Percentiles rank a stretch among this genome's conserved stretches.
Evolutionary conservation across 1,140 invertebrate species (phyloP).

Genomic region (Meloidogyne hapla): DNA sequence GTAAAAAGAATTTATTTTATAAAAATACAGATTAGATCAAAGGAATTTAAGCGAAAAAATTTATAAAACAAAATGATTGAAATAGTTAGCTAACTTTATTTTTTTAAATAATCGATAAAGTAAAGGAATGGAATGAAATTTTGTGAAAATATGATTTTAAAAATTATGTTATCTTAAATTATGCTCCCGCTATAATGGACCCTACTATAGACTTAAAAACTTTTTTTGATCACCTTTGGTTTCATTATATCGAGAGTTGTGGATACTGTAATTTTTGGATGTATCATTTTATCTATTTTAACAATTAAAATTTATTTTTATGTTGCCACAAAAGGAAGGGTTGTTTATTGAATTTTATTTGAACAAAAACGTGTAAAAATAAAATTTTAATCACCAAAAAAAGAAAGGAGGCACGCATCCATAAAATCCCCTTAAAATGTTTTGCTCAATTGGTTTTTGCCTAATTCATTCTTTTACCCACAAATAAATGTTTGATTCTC

Average conservation of each 20-base stretch:
- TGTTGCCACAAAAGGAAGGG: not conserved
- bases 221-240: no score
- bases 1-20: not conserved
- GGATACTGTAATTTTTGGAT: not conserved
- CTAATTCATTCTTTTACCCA: not conserved
- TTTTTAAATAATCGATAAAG: not conserved
- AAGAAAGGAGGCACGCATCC: not conserved
- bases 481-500: not conserved
- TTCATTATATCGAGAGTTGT: no score
- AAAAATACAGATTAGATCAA: not conserved
- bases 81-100: not conserved
- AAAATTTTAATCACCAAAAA: not conserved
- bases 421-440: conserved; percentile 1
- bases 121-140: not conserved
- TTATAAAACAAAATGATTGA: not conserved
- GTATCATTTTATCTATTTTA: not conserved
- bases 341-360: not conserved
- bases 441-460: not conserved
- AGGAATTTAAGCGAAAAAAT: not conserved
- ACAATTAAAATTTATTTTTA: not conserved
- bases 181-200: no score
- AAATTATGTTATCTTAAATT: no score
- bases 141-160: not conserved
- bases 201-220: no score
- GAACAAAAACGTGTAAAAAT: not conserved